Conservation (phyloP, 2,888 invertebrate genomes). For the Ganaspis brasiliensis region DNA sequence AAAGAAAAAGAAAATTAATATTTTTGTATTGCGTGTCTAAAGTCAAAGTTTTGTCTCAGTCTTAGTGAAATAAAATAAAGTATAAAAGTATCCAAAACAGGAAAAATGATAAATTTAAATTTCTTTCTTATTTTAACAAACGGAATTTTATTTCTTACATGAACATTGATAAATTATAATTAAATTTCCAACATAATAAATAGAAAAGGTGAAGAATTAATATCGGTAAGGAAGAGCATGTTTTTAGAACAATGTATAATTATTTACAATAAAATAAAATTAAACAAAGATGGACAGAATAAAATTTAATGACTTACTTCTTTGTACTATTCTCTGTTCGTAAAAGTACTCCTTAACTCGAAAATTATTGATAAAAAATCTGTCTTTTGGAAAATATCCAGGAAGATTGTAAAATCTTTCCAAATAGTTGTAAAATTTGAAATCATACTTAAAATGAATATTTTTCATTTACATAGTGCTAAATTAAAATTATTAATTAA, state of each 20-base stretch:
- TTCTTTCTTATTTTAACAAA: slow-evolving; percentile 5
- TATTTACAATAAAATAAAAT: slow-evolving; percentile 32
- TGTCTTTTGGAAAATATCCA: background rate
- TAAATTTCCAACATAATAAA: background rate
- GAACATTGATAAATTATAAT: slow-evolving; percentile 11
- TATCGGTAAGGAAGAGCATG: background rate
- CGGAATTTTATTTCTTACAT: background rate
- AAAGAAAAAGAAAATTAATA: background rate
- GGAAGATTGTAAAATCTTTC: background rate
- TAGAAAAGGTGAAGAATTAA: slow-evolving; percentile 21
- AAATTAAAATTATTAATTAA: slow-evolving; percentile 42
- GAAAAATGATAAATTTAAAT: background rate
- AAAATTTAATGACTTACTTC: slow-evolving; percentile 21
- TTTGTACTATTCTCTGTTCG: slow-evolving; percentile 21
- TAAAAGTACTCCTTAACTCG: slow-evolving; percentile 18
- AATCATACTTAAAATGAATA: slow-evolving; percentile 35
- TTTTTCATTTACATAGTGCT: slow-evolving; percentile 35
- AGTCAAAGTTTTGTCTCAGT: slow-evolving; percentile 2
- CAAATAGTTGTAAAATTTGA: slow-evolving; percentile 2
- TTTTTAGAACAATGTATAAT: slow-evolving; percentile 4
- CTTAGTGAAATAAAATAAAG: background rate
- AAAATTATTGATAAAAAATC: slow-evolving; percentile 33
- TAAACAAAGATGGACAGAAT: background rate
- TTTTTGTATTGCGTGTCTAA: background rate
- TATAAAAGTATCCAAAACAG: background rate